phyloP scores from a whole-genome alignment of 30 jellyfish, hydroid and myxozoan genomes.

The Catostylus mosaicus region DNA sequence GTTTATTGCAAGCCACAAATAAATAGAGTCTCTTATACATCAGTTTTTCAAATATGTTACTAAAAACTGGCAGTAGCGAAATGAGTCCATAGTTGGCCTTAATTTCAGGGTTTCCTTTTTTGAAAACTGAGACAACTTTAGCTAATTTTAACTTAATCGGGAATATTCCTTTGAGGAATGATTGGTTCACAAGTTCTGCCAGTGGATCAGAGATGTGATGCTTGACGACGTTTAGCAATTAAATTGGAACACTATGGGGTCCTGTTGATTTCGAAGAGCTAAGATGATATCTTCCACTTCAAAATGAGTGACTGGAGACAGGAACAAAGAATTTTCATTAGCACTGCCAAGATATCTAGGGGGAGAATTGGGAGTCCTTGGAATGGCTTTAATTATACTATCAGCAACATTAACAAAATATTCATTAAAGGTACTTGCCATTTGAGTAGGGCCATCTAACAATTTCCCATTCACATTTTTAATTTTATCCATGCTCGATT shows the following conservation, averaged over 20 bases:
- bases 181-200: neutral
- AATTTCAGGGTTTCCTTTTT: constrained; percentile 28
- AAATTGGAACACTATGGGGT: constrained; percentile 34
- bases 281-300: constrained; percentile 13
- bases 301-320: constrained; percentile 25
- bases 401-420: constrained; percentile 1
- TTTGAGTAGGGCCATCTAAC: constrained; percentile 10
- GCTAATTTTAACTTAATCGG: constrained; percentile 11
- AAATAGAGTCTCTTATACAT: constrained; percentile 27
- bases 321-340: constrained; percentile 19
- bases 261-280: constrained; percentile 11
- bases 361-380: neutral
- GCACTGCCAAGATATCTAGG: constrained; percentile 4
- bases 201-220: constrained; percentile 32
- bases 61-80: constrained; percentile 19
- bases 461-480: neutral
- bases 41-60: constrained; percentile 28
- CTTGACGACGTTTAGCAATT: constrained; percentile 10
- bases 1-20: neutral
- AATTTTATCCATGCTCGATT: constrained; percentile 7
- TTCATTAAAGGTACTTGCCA: constrained; percentile 12
- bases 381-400: neutral
- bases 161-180: neutral
- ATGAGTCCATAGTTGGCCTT: constrained; percentile 23
- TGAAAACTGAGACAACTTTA: constrained; percentile 5